Conservation (phyloP, 2,113 vertebrate genomes). For the Tachysurus vachellii region DNA sequence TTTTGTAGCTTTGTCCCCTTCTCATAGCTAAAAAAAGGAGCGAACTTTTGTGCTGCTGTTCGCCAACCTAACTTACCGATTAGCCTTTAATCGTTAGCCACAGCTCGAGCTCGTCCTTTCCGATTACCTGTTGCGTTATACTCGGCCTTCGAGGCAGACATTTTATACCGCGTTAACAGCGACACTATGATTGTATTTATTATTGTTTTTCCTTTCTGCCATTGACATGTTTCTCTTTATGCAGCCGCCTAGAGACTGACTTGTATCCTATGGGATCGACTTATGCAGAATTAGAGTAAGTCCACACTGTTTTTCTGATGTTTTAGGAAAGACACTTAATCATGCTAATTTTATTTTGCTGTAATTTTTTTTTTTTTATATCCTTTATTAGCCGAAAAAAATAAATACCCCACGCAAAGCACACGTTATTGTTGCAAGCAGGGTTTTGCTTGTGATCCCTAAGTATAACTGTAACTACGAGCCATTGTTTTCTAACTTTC, state of each 20-base stretch:
- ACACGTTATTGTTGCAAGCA: neutral
- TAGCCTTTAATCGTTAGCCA: neutral
- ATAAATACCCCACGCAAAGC: too few relatives aligned
- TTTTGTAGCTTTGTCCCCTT: neutral
- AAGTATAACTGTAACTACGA: neutral
- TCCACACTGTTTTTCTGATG: neutral
- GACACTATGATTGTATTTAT: neutral
- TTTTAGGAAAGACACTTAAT: neutral
- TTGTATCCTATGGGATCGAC: conserved; percentile 65
- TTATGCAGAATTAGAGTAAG: conserved; percentile 66
- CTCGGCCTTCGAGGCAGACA: neutral
- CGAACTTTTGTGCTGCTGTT: neutral
- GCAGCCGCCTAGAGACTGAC: conserved; percentile 67
- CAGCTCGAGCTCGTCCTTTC: neutral
- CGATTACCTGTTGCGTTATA: conserved; percentile 6
- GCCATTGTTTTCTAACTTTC: neutral
- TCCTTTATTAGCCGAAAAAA: neutral
- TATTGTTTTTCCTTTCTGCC: conserved; percentile 9
- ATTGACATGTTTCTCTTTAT: conserved; percentile 46
- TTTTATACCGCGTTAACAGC: neutral
- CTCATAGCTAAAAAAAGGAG: neutral
- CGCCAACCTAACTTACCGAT: neutral
- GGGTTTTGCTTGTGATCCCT: neutral
- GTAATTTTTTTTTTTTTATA: conserved; percentile 3
- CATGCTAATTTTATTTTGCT: neutral